phyloP scores from a whole-genome alignment of 30 jellyfish, hydroid and myxozoan genomes.

The Rhopilema esculentum region DNA sequence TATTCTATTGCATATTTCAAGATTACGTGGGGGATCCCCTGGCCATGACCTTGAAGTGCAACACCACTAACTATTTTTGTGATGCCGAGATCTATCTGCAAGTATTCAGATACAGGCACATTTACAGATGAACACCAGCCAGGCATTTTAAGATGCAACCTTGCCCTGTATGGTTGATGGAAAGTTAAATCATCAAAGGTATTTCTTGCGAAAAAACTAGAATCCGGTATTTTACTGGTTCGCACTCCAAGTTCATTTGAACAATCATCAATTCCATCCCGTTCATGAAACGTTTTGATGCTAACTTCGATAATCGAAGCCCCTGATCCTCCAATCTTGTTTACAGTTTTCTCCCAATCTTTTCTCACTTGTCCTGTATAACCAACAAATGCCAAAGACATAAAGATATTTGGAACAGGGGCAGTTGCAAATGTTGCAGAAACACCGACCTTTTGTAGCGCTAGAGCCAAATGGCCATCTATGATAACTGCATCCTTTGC shows the following conservation, averaged over 20 bases:
- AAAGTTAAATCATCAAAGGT: neutral
- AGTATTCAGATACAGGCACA: neutral
- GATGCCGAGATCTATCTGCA: constrained; percentile 45
- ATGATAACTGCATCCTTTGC: constrained; percentile 8
- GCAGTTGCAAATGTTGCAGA: constrained; percentile 21
- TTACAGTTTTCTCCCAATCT: constrained; percentile 22
- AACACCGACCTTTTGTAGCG: constrained; percentile 24
- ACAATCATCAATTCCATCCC: constrained; percentile 29
- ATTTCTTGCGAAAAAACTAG: neutral
- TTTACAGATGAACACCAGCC: constrained; percentile 32
- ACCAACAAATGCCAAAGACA: constrained; percentile 15
- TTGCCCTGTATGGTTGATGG: neutral
- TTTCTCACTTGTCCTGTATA: constrained; percentile 14
- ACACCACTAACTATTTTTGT: constrained; percentile 15
- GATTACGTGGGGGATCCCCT: neutral
- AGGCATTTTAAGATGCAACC: neutral
- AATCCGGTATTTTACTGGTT: constrained; percentile 7
- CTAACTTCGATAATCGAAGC: neutral
- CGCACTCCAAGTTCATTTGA: constrained; percentile 43
- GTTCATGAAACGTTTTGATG: neutral
- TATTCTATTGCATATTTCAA: neutral
- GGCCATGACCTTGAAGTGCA: constrained; percentile 1
- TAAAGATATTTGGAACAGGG: neutral
- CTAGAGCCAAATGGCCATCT: neutral
- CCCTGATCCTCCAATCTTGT: constrained; percentile 24